phyloP scores from a whole-genome alignment of 1,140 invertebrate species.

The Leptinotarsa defecta region DNA sequence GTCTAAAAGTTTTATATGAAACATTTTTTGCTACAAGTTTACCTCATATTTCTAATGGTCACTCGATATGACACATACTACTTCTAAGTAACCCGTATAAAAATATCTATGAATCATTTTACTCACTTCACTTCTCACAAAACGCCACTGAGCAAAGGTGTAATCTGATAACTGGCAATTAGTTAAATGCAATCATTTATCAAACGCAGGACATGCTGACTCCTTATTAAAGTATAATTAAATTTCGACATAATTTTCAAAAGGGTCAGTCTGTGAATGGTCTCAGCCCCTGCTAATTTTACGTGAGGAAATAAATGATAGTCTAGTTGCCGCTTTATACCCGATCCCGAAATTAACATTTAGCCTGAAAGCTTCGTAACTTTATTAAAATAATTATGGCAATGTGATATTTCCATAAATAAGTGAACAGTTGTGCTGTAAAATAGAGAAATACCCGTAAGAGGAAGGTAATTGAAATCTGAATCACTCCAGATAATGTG shows the following conservation, averaged over 20 bases:
- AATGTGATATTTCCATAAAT: slow-evolving; percentile 5
- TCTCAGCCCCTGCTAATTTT: slow-evolving; percentile 56
- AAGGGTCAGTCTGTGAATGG: slow-evolving; percentile 36
- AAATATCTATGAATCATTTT: no score
- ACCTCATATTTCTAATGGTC: no score
- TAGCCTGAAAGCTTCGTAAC: slow-evolving; percentile 20
- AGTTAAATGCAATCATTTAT: slow-evolving; percentile 55
- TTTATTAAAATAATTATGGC: slow-evolving; percentile 29
- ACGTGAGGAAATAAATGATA: slow-evolving; percentile 33
- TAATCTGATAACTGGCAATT: slow-evolving; percentile 55
- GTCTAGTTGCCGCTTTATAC: slow-evolving; percentile 23
- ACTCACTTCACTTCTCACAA: no score
- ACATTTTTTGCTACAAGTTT: no score
- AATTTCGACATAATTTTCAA: slow-evolving; percentile 51
- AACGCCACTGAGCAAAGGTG: slow-evolving; percentile 38
- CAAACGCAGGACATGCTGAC: slow-evolving; percentile 41
- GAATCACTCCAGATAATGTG: background rate
- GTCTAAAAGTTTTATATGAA: no score
- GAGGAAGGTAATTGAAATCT: background rate
- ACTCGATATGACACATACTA: no score
- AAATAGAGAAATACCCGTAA: background rate
- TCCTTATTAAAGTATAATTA: slow-evolving; percentile 55
- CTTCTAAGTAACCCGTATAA: no score
- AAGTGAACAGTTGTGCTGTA: slow-evolving; percentile 5
- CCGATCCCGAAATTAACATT: slow-evolving; percentile 28